phyloP scores from a whole-genome alignment of 1,140 invertebrate species.

The Papilio aristodemus region DNA sequence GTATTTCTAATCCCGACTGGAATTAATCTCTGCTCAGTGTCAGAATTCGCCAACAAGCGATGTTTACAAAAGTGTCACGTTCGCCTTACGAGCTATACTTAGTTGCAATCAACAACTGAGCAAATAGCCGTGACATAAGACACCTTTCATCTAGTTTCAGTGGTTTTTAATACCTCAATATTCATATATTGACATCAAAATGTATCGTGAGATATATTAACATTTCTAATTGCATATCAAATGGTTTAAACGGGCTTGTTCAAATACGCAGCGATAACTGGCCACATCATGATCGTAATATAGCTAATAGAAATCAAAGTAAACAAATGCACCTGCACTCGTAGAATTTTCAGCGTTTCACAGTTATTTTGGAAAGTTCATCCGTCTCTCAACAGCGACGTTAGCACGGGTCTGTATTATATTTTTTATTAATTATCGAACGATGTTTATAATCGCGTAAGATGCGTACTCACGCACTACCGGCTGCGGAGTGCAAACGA shows the following conservation, averaged over 20 bases:
- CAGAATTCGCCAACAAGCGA: slow-evolving; percentile 56
- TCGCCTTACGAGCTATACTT: slow-evolving; percentile 50
- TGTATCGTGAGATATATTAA: slow-evolving; percentile 7
- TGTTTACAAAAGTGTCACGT: slow-evolving; percentile 75
- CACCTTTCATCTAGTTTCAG: slow-evolving; percentile 25
- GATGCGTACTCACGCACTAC: slow-evolving; percentile 58
- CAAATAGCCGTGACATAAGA: slow-evolving; percentile 40
- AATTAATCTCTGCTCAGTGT: slow-evolving; percentile 17
- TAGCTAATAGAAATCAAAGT: slow-evolving; percentile 45
- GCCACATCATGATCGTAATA: slow-evolving; percentile 22
- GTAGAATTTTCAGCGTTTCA: slow-evolving; percentile 58
- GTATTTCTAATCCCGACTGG: slow-evolving; percentile 34
- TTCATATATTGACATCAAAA: background rate
- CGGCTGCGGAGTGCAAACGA: slow-evolving; percentile 48
- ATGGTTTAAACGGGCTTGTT: background rate
- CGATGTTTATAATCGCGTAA: slow-evolving; percentile 54
- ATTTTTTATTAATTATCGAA: slow-evolving; percentile 43
- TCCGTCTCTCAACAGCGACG: slow-evolving; percentile 59
- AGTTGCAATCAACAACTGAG: slow-evolving; percentile 46
- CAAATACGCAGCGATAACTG: slow-evolving; percentile 14
- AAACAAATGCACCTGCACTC: slow-evolving; percentile 72
- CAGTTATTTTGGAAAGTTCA: slow-evolving; percentile 45
- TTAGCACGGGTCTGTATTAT: slow-evolving; percentile 48
- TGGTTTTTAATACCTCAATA: slow-evolving; percentile 12
- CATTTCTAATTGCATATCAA: slow-evolving; percentile 8